phyloP scores from a whole-genome alignment of 2,888 invertebrate species.

The Leucophenga maculata region DNA sequence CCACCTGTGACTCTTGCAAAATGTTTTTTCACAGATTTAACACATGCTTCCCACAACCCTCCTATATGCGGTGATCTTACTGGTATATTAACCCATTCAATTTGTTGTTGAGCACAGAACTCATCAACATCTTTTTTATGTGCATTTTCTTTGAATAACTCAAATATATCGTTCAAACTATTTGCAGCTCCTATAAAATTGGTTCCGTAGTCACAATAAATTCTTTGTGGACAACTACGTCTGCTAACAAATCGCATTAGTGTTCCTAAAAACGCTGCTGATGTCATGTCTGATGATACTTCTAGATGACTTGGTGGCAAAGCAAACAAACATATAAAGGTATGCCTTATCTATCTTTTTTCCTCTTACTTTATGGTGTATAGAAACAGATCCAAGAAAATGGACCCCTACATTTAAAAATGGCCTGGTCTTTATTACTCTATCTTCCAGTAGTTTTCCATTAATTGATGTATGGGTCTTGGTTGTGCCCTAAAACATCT shows the following conservation, averaged over 20 bases:
- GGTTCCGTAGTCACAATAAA: background rate
- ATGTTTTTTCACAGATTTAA: background rate
- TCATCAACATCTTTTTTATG: background rate
- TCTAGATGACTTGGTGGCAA: conserved; percentile 2
- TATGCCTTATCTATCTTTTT: too few species aligned
- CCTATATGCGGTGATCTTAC: background rate
- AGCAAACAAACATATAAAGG: background rate
- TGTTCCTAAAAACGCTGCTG: background rate
- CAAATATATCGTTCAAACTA: background rate
- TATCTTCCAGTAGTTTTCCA: background rate
- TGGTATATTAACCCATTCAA: background rate
- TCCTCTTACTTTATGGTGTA: background rate
- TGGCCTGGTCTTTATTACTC: background rate
- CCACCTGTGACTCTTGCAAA: too few species aligned
- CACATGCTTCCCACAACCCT: background rate
- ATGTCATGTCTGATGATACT: background rate
- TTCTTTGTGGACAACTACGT: background rate
- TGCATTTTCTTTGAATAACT: background rate
- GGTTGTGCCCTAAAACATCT: conserved; percentile 1
- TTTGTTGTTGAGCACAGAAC: background rate
- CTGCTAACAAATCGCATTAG: background rate
- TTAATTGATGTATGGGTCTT: background rate
- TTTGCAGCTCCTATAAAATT: conserved; percentile 4
- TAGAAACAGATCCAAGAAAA: background rate
- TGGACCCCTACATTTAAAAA: background rate